Conservation (phyloP, 2,113 vertebrate genomes). For the Colius striatus region DNA sequence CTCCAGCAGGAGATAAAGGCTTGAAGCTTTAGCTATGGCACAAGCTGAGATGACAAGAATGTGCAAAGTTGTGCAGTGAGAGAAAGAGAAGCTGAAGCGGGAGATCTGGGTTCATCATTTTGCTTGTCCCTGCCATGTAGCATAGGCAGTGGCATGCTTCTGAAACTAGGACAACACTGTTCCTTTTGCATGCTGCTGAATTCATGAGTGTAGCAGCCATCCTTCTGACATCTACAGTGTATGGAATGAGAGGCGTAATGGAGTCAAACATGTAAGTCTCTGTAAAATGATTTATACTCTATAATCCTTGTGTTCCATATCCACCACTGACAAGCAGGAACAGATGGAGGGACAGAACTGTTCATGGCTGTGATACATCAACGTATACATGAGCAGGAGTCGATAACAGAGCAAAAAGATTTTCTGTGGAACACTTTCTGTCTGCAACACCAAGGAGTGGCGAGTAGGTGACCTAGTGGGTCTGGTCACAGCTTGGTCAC, state of each 20-base stretch:
- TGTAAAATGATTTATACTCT: not conserved
- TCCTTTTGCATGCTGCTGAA: not conserved
- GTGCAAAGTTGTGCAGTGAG: not conserved
- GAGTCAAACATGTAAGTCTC: not conserved
- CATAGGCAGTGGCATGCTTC: not conserved
- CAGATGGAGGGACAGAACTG: not conserved
- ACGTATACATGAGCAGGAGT: not conserved
- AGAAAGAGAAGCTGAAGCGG: not conserved
- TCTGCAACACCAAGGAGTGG: not conserved
- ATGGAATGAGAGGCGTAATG: not conserved
- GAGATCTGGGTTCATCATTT: not conserved
- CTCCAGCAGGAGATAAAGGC: not conserved
- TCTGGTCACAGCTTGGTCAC: not conserved
- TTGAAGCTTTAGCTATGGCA: not conserved
- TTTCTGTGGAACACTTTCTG: too few species aligned
- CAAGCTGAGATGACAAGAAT: not conserved
- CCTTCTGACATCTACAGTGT: not conserved
- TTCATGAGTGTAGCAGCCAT: not conserved
- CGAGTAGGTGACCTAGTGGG: not conserved
- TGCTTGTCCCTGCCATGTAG: not conserved
- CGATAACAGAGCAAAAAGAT: too few species aligned
- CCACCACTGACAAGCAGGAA: not conserved
- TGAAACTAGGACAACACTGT: not conserved
- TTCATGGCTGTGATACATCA: not conserved
- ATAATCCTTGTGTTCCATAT: not conserved